Evolutionary conservation across 2,888 invertebrate species (phyloP), one percentile per base, ranked within the genome.

Genomic region (Plebejus melissa): DNA sequence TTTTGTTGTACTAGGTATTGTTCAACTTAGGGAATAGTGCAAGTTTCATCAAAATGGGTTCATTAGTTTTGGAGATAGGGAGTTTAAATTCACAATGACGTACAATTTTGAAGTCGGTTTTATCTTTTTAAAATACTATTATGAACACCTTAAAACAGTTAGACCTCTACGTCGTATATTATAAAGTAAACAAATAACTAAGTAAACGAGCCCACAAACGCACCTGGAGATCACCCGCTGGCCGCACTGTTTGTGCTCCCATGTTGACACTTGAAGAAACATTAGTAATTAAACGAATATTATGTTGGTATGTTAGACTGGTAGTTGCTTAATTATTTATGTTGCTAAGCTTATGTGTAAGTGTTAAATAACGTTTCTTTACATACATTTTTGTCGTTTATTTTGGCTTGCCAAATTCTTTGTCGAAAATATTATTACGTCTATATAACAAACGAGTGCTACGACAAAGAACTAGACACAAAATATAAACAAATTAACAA

Each of bases 231-330:
- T 54, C 50, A 28, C 32, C 54, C 13, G 46, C 46, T 38, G 54
- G 54, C 4, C 50, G 3, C 13, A 13, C 50, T 72, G 32, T 72
- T 72, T 72, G 32, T 28, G 54, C 72, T 54, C 50, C 28, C 71
- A 13, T 72, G 72, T 72, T 72, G 72, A 72, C 72, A 54, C 28
- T 72, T 50, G 46, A 50, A 50, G 46, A 72, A 71, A 72, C 72
- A 72, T 72, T 72, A 72, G 72, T 54, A 72, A 54, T 54, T 54
- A 54, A 50, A 50, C 22, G 50, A 72, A 72, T 54, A 72, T 46
- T 28, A 46, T 72, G 46, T 22, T 36, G 2, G 13, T 36, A 50
- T 50, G 9, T 71, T 50, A 2, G 72, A 46, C 28, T 70, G 4
- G n/a, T 41, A 46, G 46, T 36, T 70, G 22, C 22, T 65, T 32